Evolutionary conservation across 2,888 invertebrate species (phyloP).

Genomic region (Lochmaea crataegi): DNA sequence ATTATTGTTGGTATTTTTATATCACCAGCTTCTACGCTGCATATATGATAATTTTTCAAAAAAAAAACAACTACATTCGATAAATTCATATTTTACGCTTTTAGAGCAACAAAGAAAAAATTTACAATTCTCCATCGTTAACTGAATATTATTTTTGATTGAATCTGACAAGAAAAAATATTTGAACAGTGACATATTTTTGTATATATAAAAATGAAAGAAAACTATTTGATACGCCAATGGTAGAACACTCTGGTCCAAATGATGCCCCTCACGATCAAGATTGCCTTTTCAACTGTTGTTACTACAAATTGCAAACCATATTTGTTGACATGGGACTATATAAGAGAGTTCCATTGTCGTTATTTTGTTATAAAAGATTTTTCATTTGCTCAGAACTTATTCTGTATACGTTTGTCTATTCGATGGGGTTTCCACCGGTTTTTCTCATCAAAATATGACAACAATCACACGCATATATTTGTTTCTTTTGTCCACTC

Average conservation of each 20-base stretch:
- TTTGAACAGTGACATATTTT: no score
- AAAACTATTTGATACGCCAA: no score
- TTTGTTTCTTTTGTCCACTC: neutral
- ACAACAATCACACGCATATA: constrained; percentile 45
- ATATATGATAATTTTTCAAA: no score
- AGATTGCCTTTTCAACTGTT: constrained; percentile 50
- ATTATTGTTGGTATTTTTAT: no score
- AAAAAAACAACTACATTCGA: no score
- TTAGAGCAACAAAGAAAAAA: no score
- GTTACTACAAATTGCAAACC: constrained; percentile 47
- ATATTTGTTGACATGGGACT: constrained; percentile 50
- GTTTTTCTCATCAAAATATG: neutral
- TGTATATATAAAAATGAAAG: no score
- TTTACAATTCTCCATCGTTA: no score
- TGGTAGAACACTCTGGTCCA: neutral
- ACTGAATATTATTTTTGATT: no score
- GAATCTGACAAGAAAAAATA: no score
- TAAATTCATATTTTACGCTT: no score
- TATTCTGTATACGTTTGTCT: constrained; percentile 30
- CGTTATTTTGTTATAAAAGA: constrained; percentile 42
- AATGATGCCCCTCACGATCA: constrained; percentile 49
- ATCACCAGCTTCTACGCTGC: no score
- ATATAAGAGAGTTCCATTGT: constrained; percentile 40
- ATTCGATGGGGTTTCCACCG: constrained; percentile 42
- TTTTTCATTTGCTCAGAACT: constrained; percentile 51